Percentiles rank a stretch among this genome's conserved stretches.
These are phyloP conservation scores for Achatina immaculata DNA, from an alignment of 1,140 invertebrate species.

Conservation along the genomic window DNA sequence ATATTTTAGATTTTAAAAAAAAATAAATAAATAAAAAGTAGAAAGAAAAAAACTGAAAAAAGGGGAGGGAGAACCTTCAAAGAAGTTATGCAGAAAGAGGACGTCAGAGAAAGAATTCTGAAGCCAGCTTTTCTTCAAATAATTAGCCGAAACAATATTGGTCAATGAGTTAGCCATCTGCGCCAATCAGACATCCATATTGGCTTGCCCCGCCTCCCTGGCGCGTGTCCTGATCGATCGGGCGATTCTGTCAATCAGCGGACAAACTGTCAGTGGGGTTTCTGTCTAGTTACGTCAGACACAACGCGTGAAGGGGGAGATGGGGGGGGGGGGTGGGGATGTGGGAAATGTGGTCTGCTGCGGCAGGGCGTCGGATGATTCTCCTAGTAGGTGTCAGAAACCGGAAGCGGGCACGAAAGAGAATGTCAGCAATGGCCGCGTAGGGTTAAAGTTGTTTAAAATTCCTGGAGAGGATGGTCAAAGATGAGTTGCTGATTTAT, in stretches of 20 bases:
- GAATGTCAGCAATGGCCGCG: too few relatives aligned
- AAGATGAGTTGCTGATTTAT: too few relatives aligned
- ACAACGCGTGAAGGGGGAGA: too few relatives aligned
- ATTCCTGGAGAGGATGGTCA: too few relatives aligned
- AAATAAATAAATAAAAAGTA: neutral
- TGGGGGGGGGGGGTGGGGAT: too few relatives aligned
- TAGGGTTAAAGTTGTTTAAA: too few relatives aligned
- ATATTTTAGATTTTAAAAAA: too few relatives aligned
- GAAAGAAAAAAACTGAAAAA: neutral
- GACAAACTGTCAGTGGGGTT: neutral
- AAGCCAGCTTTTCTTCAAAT: neutral
- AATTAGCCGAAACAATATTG: constrained; percentile 31
- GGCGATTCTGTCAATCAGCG: neutral
- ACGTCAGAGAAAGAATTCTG: neutral
- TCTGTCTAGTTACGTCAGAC: neutral
- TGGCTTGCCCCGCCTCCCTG: constrained; percentile 29
- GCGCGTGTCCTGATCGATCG: neutral
- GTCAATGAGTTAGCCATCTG: constrained; percentile 1
- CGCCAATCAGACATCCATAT: constrained; percentile 22
- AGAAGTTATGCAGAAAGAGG: neutral
- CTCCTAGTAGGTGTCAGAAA: too few relatives aligned
- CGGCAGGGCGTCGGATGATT: too few relatives aligned
- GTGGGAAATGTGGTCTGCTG: too few relatives aligned
- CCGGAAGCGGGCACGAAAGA: too few relatives aligned
- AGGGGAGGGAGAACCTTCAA: neutral